Percentiles rank a stretch among this genome's conserved stretches.
Evolutionary conservation across 1,140 invertebrate genomes (phyloP).

Genomic region (Diprion similis): DNA sequence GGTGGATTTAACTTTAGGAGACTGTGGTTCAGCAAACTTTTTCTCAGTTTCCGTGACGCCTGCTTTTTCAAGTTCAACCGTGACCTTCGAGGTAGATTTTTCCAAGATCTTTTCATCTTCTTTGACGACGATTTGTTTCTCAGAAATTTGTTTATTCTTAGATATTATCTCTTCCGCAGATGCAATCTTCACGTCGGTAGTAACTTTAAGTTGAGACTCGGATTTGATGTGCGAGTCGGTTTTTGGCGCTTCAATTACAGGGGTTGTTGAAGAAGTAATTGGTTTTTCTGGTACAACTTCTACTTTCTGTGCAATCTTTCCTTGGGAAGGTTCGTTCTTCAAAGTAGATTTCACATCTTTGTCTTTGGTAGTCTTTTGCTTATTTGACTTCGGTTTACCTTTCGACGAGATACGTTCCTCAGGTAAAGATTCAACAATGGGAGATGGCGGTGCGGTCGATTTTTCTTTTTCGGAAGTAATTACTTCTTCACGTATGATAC

Average conservation of each 20-base stretch:
- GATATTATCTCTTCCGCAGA: background rate
- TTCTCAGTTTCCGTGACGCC: constrained; percentile 12
- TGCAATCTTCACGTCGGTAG: background rate
- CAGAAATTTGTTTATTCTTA: background rate
- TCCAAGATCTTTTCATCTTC: constrained; percentile 20
- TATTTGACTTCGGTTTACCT: background rate
- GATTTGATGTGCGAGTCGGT: background rate
- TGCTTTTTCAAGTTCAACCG: constrained; percentile 27
- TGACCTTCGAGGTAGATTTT: constrained; percentile 27
- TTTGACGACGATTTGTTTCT: constrained; percentile 25
- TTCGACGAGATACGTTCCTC: no score
- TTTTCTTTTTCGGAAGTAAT: background rate
- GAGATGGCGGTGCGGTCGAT: no score
- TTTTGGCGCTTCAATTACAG: constrained; percentile 6
- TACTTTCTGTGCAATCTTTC: background rate
- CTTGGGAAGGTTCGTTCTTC: background rate
- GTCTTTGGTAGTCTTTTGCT: constrained; percentile 17
- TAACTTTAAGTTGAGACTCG: background rate
- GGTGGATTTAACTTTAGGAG: background rate
- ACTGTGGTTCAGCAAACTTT: constrained; percentile 23
- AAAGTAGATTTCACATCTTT: background rate
- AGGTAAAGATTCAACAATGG: no score
- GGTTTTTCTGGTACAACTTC: constrained; percentile 17
- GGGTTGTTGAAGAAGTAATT: background rate
- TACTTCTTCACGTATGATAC: background rate